phyloP scores from a whole-genome alignment of 2,797 vertebrate genomes.

The Hafferia zeledoni region DNA sequence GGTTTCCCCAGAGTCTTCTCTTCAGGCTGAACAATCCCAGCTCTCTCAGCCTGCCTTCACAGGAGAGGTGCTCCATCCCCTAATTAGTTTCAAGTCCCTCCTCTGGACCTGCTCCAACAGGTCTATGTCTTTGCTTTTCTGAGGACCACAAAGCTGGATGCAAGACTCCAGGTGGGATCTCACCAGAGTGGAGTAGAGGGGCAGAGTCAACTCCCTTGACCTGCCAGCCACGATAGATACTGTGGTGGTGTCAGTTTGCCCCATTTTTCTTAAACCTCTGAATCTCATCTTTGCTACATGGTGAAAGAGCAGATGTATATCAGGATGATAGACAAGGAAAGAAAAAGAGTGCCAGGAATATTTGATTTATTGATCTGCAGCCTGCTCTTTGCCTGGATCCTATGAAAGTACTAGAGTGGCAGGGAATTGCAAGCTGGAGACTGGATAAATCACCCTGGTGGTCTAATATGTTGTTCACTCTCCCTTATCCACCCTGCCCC shows the following conservation, averaged over 20 bases:
- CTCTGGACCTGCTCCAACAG: background rate
- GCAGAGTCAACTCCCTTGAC: background rate
- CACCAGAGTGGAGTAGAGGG: background rate
- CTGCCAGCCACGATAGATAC: background rate
- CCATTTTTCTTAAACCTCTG: background rate
- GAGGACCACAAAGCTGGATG: background rate
- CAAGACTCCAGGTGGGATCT: background rate
- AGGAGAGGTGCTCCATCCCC: background rate
- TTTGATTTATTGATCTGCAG: background rate
- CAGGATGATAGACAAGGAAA: background rate
- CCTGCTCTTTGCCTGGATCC: background rate
- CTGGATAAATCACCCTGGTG: background rate
- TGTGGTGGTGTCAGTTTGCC: background rate
- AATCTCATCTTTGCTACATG: background rate
- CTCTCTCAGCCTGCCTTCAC: background rate
- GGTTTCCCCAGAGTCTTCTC: background rate
- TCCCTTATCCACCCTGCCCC: background rate
- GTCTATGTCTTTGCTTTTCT: background rate
- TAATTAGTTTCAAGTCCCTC: background rate
- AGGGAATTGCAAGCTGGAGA: background rate
- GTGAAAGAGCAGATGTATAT: background rate
- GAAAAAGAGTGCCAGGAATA: background rate
- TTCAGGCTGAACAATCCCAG: background rate
- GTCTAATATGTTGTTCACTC: background rate
- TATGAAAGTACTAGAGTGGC: background rate